Base-by-base conservation (phyloP, 2,797 vertebrate genomes). In the Diplodus puntazzo region DNA sequence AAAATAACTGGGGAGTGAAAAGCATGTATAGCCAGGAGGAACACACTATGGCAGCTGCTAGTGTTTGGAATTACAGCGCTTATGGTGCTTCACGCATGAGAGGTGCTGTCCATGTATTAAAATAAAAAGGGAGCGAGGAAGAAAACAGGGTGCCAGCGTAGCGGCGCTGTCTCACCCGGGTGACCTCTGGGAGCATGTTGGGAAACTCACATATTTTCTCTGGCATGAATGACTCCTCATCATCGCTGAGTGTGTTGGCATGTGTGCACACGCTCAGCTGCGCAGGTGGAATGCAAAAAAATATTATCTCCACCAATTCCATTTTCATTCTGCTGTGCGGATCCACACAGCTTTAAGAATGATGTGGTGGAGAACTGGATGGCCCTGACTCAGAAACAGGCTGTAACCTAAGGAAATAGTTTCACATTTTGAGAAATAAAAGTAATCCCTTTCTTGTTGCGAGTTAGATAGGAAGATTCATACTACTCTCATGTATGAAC, bases 31-130 rank as follows among this genome's bases (percentile, higher is more conserved):
- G 54, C 60, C 21, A 14, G 11, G 45, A 79, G 49, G 34, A 79
- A 63, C n/a, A 63, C 16, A 59, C 53, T 54, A 1, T 23, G 63
- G 48, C 70, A 61, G 68, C 27, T 62, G 83, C 76, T 57, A 53
- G 67, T 57, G 70, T 68, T 55, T 57, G 30, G 48, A 71, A 82
- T 83, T 67, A 66, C 77, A 65, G 68, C 60, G 77, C 52, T 73
- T 66, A 76, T 52, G 62, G 77, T 27, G 66, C 61, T 80, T 78
- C 82, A 75, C 49, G 53, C 71, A 77, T 30, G 48, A 80, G 67
- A 80, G 73, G 45, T 20, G 53, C 73, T 16, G 17, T 61, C 75
- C 69, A 69, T 86, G 76, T 85, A 79, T 85, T 72, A n/a, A 66
- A 82, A 82, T 80, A 80, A 82, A 85, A 65, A 71, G 49, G 67